phyloP scores from a whole-genome alignment of 2,797 vertebrate species.

The Aeoliscus strigatus region DNA sequence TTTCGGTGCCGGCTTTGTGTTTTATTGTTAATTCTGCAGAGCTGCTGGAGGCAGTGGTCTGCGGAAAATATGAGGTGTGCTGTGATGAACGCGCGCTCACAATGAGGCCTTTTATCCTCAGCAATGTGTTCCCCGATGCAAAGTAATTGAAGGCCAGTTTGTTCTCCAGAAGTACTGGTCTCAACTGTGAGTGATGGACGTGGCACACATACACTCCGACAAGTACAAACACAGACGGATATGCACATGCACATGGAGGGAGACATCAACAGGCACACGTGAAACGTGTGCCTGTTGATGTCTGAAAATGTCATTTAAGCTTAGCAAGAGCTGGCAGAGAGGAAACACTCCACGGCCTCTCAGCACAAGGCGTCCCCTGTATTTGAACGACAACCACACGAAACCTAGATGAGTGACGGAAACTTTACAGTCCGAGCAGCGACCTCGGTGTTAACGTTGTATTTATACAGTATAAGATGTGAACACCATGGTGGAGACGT shows the following conservation, averaged over 20 bases:
- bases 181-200: conserved; percentile 54
- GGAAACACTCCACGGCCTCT: too few species aligned
- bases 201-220: conserved; percentile 27
- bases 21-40: conserved; percentile 60
- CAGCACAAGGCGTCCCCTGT: too few species aligned
- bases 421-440: too few species aligned
- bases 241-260: conserved; percentile 9
- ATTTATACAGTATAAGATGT: too few species aligned
- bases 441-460: too few species aligned
- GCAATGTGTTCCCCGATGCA: conserved; percentile 72
- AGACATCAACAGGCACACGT: conserved; percentile 19
- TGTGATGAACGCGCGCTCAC: conserved; percentile 66
- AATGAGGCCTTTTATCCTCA: conserved; percentile 72
- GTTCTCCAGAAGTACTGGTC: conserved; percentile 55
- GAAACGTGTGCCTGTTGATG: too few species aligned
- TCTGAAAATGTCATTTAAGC: too few species aligned
- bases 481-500: too few species aligned
- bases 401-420: too few species aligned
- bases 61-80: conserved; percentile 68
- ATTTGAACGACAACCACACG: too few species aligned
- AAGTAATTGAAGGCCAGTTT: conserved; percentile 74
- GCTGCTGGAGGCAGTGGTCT: conserved; percentile 46
- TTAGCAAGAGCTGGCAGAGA: too few species aligned
- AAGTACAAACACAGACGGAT: conserved; percentile 27
- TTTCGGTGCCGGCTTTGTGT: conserved; percentile 58